Conservation (phyloP, 2,888 invertebrate genomes). For the Drosophila anomalata region DNA sequence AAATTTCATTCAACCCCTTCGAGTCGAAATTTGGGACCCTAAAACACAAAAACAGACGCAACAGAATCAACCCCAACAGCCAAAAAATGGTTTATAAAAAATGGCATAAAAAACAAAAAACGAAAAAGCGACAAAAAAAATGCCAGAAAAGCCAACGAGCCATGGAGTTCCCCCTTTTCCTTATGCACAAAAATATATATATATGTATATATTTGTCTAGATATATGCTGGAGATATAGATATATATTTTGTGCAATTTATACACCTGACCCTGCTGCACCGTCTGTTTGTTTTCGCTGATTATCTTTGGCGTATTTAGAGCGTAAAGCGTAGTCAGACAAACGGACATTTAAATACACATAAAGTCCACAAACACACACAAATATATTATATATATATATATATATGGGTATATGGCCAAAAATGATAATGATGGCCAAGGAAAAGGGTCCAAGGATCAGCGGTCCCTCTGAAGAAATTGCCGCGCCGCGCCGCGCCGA, state of each 20-base stretch:
- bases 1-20: conserved; percentile 41
- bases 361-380: neutral
- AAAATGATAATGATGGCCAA: conserved; percentile 31
- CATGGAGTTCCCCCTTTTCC: conserved; percentile 44
- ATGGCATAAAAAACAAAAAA: conserved; percentile 6
- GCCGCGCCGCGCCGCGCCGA: conserved; percentile 38
- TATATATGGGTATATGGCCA: conserved; percentile 13
- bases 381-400: neutral
- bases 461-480: conserved; percentile 24
- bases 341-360: conserved; percentile 12
- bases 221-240: conserved; percentile 28
- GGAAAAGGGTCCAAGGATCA: conserved; percentile 20
- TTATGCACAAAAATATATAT: conserved; percentile 3
- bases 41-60: conserved; percentile 38
- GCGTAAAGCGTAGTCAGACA: conserved; percentile 82
- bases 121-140: conserved; percentile 4
- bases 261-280: conserved; percentile 70
- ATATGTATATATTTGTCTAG: neutral
- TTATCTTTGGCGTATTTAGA: conserved; percentile 83
- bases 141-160: conserved; percentile 36
- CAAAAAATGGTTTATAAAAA: conserved; percentile 23
- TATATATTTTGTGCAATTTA: conserved; percentile 51
- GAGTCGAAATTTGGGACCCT: conserved; percentile 41
- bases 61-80: conserved; percentile 44
- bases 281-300: conserved; percentile 79